These are phyloP conservation scores for Sterna hirundo DNA, from an alignment of 2,113 vertebrate species.

Conservation along the genomic window DNA sequence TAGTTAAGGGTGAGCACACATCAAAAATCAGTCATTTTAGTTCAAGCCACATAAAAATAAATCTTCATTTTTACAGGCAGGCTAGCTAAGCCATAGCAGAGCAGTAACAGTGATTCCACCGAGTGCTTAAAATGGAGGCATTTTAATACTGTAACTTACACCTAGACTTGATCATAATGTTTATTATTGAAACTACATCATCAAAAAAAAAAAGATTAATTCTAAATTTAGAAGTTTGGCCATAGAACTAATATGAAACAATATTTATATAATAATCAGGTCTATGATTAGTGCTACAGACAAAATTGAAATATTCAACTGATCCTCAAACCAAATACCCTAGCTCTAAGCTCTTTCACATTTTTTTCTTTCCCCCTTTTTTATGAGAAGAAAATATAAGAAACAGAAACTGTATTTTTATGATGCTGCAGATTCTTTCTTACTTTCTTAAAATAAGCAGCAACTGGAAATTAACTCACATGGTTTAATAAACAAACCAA, in stretches of 20 bases:
- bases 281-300: slow-evolving; percentile 1
- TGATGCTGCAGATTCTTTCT: not conserved
- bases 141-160: slow-evolving; percentile 41
- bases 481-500: not conserved
- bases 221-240: slow-evolving; percentile 40
- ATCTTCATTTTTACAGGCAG: not conserved
- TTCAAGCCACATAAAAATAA: slow-evolving; percentile 45
- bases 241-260: not conserved
- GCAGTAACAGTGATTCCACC: not conserved
- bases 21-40: slow-evolving; percentile 34
- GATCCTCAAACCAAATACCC: not conserved
- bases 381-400: not conserved
- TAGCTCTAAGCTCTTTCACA: not conserved
- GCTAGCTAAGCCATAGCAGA: not conserved
- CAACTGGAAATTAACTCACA: not conserved
- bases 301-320: slow-evolving; percentile 20
- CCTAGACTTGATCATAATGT: slow-evolving; percentile 22
- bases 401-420: slow-evolving; percentile 8
- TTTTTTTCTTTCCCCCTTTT: not conserved
- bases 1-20: slow-evolving; percentile 44
- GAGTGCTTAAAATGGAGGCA: slow-evolving; percentile 1
- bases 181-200: slow-evolving; percentile 42
- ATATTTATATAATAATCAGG: slow-evolving; percentile 41
- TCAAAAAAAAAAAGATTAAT: not conserved
- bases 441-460: not conserved